Evolutionary conservation across 2,888 invertebrate genomes (phyloP), one percentile per base, ranked within the genome.

Genomic region (Formica aserva): DNA sequence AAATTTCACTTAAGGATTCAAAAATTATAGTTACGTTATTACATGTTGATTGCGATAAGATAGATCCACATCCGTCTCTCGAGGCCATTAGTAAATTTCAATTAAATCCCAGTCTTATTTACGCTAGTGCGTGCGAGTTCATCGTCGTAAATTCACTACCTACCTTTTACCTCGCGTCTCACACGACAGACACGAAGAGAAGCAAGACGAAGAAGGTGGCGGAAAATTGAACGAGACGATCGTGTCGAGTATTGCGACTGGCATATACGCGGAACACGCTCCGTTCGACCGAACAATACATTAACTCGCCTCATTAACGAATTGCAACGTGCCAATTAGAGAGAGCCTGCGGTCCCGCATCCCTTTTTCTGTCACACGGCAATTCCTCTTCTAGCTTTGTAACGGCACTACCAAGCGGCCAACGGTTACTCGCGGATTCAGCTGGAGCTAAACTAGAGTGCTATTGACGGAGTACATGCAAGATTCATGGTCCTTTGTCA

Each of bases 271-370:
- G 38, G 13, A 69, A 52, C 82, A 67, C n/a, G 48, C 81, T 69
- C 29, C 71, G 55, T 15, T 78, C 69, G 48, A 41, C 63, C 67
- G 89, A 88, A 89, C 90, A 89, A 91, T 89, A 85, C 88, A 90
- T 91, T 90, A 90, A 87, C 86, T 85, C 82, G 85, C 87, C 91
- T 92, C 91, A 91, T 91, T 92, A 92, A 87, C 85, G 87, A 90
- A 91, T 69, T 87, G 90, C 88, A 89, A 89, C 84, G 84, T 85
- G 86, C 90, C 90, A 91, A 91, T 92, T 90, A 92, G 85, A 82
- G 85, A 85, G 80, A 88, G 85, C 85, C 72, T 85, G 78, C 62
- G 62, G 75, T 65, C 52, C 35, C 57, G 41, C 35, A 52, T 55
- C n/a, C 38, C 67, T 55, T 65, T 76, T 74, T 78, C 38, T 69